Evolutionary conservation across 2,888 invertebrate genomes (phyloP), one percentile per base, ranked within the genome.

Genomic region (Tetragonisca angustula): DNA sequence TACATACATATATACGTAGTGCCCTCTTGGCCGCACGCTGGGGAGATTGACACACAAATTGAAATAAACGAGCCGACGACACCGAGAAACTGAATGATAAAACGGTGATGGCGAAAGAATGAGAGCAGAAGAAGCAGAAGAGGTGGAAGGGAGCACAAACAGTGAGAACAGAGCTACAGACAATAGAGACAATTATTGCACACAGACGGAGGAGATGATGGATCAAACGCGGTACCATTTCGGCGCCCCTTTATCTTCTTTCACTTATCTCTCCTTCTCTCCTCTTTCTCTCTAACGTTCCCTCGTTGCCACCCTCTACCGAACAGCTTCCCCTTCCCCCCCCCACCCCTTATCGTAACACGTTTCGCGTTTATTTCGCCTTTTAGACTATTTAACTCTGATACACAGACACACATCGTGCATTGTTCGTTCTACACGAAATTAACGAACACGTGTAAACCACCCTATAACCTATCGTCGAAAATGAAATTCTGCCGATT

Each of bases 101-200:
- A 78, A 81, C 84, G 54, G 49, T 5, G 67, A 43, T 54, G 77
- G 80, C 81, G 73, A 78, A 59, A 62, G 81, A 84, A 74, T 36
- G 81, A 67, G 86, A 69, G 73, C 69, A 71, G 74, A 62, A 68
- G 82, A 74, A 77, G 72, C 49, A 43, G 70, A 69, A 36, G 74
- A 65, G 77, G 61, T 59, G 43, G 69, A 21, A 54, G 68, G n/a
- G 52, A 52, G 24, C 79, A 86, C 85, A 89, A 91, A 85, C 83
- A 81, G 83, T 36, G 85, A 85, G 79, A 85, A 79, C 83, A 75
- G 72, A 73, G 76, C 56, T 67, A 76, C 81, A 74, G 85, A 90
- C 89, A 88, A 89, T 88, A 86, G 87, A 87, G 88, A 89, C 89
- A 91, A 91, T 91, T 91, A 91, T 89, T 90, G 85, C 88, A 88